Base-by-base conservation (phyloP, 2,797 vertebrate genomes). In the Myoxocephalus aenaeus region DNA sequence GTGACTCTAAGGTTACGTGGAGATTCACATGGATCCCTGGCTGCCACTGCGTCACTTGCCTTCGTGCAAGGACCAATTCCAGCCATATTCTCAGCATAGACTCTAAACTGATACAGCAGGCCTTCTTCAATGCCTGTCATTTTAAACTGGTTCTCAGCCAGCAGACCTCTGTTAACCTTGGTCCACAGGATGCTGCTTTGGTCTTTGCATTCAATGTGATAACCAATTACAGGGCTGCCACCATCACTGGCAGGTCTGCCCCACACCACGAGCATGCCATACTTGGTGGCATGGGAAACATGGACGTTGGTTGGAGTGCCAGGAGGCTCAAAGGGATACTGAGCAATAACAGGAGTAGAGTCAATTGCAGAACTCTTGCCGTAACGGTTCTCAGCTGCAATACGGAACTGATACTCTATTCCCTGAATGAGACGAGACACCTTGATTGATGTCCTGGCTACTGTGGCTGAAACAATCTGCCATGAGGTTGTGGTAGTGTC, bases 311-410 rank as follows among this genome's bases (percentile, higher is more conserved):
- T 96, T 89, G 98, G 97, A 86, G 96, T 90, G 25, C 97, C 96
- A 8, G 98, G 98, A 65, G 95, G 96, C 73, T 96, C 97, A 79
- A 99, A 99, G 61, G 98, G 97, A 94, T 99, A 99, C 75, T 99
- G 97, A 84, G 97, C 98, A 91, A 99, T 90, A 90, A 99, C 84
- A 75, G 96, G 91, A 82, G 95, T 44, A 64, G 98, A 99, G 67
- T 97, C 97, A 51, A 93, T 85, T 1, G 96, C 95, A 82, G 90
- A 87, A 78, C 98, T 99, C 90, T 96, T 99, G 34, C 98, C 98
- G 70, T 98, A 99, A 76, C 98, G 96, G 87, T 99, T 99, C 93
- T 99, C 98, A 88, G 98, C 97, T 90, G 96, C 96, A 79, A 99
- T 93, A 65, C 98, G 97, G 96, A 99, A 99, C 87, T 98, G 98